Base-by-base conservation (phyloP, 1,140 invertebrate genomes). In the Tetraneura akinire region DNA sequence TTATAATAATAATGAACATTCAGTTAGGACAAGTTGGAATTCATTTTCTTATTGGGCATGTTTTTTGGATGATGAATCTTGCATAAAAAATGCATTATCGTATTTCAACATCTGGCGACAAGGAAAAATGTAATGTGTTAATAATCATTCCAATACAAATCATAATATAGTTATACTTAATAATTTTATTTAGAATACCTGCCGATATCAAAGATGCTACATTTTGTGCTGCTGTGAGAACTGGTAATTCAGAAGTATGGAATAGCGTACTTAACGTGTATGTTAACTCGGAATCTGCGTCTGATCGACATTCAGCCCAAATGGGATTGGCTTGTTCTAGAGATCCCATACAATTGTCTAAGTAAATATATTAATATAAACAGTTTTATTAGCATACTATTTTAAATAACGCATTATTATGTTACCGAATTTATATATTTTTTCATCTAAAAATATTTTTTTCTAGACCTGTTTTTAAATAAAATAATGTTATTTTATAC, bases 321-420 rank as follows among this genome's bases (percentile, higher is more conserved):
- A 53, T 26, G 18, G 78, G 80, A 2, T 57, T 82, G 18, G 82
- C 71, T n/a, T 82, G 82, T 60, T 78, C 81, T 1, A 57, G 62
- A 5, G 70, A 82, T 47, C 16, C 8, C 8, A 37, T 49, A 8
- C 47, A 78, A 55, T n/a, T 82, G n/a, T 76, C 71, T 8, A 81
- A 70, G 82, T 82, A 74, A 76, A 23, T 74, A 49, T 16, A 74
- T 0, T 37, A 37, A 49, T 16, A 74, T 0, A 4, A 37, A 37
- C 32, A 37, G 8, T 37, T 37, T 4, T 37, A n/a, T n/a, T n/a
- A n/a, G n/a, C n/a, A n/a, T 37, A 37, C 32, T 37, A 37, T 37
- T 8, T 37, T 37, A 37, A 8, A 37, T 37, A 37, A 37, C 3
- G 8, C 32, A 37, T 37, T 37, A 37, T 37, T 37, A 37, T 37